A percentile compares a stretch with the other conserved stretches of the same genome.
Conservation (phyloP, 2,797 vertebrate genomes). For the Nyctibius grandis region DNA sequence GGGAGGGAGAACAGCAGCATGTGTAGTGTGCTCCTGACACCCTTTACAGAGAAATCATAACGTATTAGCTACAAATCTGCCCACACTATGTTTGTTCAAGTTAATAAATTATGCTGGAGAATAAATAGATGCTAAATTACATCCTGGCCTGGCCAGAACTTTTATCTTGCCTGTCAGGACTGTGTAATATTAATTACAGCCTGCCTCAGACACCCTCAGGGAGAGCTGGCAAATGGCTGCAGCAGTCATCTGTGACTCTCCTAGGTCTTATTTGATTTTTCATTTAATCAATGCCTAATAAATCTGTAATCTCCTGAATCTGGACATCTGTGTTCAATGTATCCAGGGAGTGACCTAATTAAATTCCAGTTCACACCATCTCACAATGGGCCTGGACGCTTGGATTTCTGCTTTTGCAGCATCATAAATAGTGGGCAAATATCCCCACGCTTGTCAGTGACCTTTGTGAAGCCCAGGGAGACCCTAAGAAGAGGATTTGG, state of each 20-base stretch:
- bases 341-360: constrained; percentile 18
- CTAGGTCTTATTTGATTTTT: not conserved
- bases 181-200: constrained; percentile 16
- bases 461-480: not conserved
- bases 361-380: not conserved
- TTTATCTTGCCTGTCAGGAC: constrained; percentile 37
- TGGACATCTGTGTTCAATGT: constrained; percentile 12
- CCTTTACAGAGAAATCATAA: constrained; percentile 12
- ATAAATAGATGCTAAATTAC: constrained; percentile 61
- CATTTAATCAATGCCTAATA: constrained; percentile 48
- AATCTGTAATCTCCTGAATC: constrained; percentile 29
- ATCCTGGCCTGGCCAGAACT: constrained; percentile 37
- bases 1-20: not conserved
- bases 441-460: not conserved
- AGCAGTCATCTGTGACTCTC: not conserved
- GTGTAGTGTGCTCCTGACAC: not conserved
- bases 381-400: not conserved
- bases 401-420: not conserved
- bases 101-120: constrained; percentile 47
- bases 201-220: not conserved
- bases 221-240: constrained; percentile 1
- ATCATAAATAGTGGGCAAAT: not conserved
- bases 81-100: not conserved
- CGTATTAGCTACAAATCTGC: not conserved
- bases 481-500: not conserved